Base-by-base conservation (phyloP, 2,888 invertebrate genomes). In the Ophioninae sp. region DNA sequence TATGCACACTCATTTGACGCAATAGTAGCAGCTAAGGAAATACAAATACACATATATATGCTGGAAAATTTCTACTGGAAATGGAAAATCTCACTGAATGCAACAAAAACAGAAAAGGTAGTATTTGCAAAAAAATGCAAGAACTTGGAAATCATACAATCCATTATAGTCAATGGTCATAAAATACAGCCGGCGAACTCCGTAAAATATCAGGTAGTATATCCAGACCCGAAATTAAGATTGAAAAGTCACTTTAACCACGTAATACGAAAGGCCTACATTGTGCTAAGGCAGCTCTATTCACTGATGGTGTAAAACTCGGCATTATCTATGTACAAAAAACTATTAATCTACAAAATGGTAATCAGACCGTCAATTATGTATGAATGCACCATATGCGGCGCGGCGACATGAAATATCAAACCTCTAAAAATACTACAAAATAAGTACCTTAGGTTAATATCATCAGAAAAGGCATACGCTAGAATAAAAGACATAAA, bases 381-480 rank as follows among this genome's bases (percentile, higher is more conserved):
- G 20, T 89, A 89, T 67, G 88, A 87, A 0, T 86, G 87, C n/a
- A 88, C 89, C 44, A 86, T 87, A 0, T 89, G 87, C 37, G 74
- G 79, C n/a, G 81, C 85, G 20, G 71, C 86, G 2, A 51, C 65
- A 13, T 79, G 82, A 2, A 80, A 84, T 17, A 65, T 87, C 0
- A 80, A 79, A 39, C 44, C 41, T 2, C 68, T 88, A 2, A 87
- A 88, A 85, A 65, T 76, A 2, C 58, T 80, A 0, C 88, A 88
- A 83, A 89, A 88, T 64, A 87, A 87, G 69, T 81, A 79, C 68
- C 77, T 87, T 5, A 83, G 87, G 69, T 51, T 85, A 0, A 80
- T 86, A 3, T 56, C 79, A 10, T 69, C 61, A 9, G 71, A 23
- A 67, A 68, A 82, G 23, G 68, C 80, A 41, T 86, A 81, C 56